Evolutionary conservation across 2,888 invertebrate genomes (phyloP), one percentile per base, ranked within the genome.

Genomic region (Hyppa rectilinea): DNA sequence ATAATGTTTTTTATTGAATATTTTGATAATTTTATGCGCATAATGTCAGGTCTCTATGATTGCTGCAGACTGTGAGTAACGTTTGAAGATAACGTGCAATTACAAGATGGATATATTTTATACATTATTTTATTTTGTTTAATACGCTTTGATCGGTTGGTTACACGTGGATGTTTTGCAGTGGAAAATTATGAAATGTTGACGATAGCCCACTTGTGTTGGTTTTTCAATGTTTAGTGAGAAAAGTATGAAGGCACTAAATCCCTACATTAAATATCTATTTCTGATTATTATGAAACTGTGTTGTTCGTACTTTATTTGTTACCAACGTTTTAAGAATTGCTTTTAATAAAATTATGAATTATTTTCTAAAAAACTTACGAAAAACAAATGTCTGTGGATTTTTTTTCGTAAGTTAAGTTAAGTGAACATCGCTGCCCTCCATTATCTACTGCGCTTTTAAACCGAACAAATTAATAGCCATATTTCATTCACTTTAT

Each of bases 1-100:
- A 50, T 61, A 72, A 78, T 59, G 63, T 81, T 72, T 62, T 85
- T 78, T 79, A 83, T 78, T 74, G 60, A 67, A 64, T 81, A 79
- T 77, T 81, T 81, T 81, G 31, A 81, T 79, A 67, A 71, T 71
- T 80, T 79, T 72, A 76, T 72, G 50, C 47, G 53, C 9, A 23
- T 71, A 71, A 81, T 66, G 50, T 63, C 49, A 60, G 31, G 61
- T 63, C 26, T 23, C 9, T 52, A 23, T 59, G 23, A 85, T 85
- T 78, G 63, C 56, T 58, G 34, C n/a, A 31, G 84, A 84, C 84
- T 40, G 63, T 83, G 84, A 80, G 43, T 69, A 59, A 82, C 65
- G 73, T 75, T 72, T 78, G 66, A 81, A 61, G 67, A 71, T 81
- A 53, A 55, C 53, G 12, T 62, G 40, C 64, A 72, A 64, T 72